A percentile compares a stretch with the other conserved stretches of the same genome.
Conservation (phyloP, 2,797 vertebrate species). For the Acrossocheilus wenchowensis region DNA sequence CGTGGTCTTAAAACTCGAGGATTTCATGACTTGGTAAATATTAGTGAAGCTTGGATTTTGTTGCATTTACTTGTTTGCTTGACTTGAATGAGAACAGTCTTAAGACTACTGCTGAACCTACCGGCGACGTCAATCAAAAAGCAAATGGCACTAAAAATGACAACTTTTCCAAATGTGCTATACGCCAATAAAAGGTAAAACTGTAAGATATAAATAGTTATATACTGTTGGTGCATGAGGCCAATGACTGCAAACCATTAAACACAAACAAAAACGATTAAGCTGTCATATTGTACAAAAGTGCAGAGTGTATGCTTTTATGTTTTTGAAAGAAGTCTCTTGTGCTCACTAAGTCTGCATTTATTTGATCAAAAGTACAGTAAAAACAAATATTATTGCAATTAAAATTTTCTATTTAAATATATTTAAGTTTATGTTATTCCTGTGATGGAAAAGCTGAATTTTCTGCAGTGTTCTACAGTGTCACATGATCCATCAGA, state of each 20-base stretch:
- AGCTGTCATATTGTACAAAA: background rate
- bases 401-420: background rate
- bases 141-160: background rate
- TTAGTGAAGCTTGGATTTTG: slow-evolving; percentile 19
- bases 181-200: slow-evolving; percentile 6
- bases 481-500: background rate
- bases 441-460: background rate
- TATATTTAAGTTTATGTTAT: background rate
- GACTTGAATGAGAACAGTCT: background rate
- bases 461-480: background rate
- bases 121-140: background rate
- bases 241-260: background rate
- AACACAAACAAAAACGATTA: background rate
- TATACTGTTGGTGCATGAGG: background rate
- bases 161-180: background rate
- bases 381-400: background rate
- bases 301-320: background rate
- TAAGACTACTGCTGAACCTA: background rate
- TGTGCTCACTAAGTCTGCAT: background rate
- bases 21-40: slow-evolving; percentile 3
- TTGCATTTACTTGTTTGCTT: background rate
- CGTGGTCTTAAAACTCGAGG: background rate
- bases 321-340: background rate
- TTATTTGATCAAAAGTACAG: background rate
- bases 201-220: background rate